Conservation (phyloP, 2,888 invertebrate species). For the Papilio protenor region DNA sequence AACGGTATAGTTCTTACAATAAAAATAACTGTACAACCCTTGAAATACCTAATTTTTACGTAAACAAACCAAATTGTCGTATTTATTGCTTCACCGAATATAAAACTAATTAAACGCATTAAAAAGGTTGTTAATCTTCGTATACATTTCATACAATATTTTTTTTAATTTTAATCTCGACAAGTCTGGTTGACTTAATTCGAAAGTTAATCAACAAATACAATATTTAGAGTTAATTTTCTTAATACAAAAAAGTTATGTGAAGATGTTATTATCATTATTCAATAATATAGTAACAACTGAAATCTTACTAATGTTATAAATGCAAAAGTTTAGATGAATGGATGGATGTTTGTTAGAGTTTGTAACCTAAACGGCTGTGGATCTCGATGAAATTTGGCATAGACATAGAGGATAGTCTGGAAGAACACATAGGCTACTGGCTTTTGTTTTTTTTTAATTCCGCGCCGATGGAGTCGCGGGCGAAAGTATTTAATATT, state of each 20-base stretch:
- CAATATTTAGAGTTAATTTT: background rate
- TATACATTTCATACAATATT: background rate
- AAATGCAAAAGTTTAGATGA: too few species aligned
- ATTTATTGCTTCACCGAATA: constrained; percentile 3
- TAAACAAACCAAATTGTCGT: constrained; percentile 5
- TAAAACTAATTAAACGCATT: constrained; percentile 2
- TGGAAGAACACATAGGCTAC: too few species aligned
- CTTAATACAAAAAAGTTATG: background rate
- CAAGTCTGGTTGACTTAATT: background rate
- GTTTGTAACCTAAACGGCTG: too few species aligned
- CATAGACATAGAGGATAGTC: too few species aligned
- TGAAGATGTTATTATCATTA: too few species aligned
- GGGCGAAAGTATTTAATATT: too few species aligned
- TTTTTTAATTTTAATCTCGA: background rate
- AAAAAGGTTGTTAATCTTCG: background rate
- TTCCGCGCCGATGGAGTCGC: too few species aligned
- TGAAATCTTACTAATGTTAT: too few species aligned
- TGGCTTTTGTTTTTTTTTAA: too few species aligned
- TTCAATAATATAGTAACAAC: too few species aligned
- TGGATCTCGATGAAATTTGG: too few species aligned
- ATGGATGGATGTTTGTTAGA: too few species aligned
- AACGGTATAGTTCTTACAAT: constrained; percentile 42
- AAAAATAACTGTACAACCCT: constrained; percentile 38
- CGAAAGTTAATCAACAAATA: background rate
- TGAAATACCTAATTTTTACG: constrained; percentile 11